These are phyloP conservation scores for Rhabdophis nuchalis DNA, from an alignment of 2,797 vertebrate genomes.

Conservation along the genomic window DNA sequence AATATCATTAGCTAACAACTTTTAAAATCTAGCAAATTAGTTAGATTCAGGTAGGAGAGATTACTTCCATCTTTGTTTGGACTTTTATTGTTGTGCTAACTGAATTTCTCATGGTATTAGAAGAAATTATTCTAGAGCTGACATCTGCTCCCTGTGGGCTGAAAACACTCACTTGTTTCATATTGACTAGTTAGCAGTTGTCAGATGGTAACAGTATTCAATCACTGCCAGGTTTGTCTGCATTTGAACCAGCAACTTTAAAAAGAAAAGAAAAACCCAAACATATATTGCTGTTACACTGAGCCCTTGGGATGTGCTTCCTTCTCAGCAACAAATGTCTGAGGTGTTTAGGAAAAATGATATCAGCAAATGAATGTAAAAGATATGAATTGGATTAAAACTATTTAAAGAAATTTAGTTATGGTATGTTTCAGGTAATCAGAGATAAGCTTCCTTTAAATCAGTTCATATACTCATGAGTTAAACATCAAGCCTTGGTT, in stretches of 20 bases:
- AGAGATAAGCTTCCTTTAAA: background rate
- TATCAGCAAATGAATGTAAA: background rate
- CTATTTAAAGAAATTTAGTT: background rate
- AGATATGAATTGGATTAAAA: background rate
- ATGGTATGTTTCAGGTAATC: background rate
- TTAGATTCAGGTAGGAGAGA: background rate
- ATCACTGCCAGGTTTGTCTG: background rate
- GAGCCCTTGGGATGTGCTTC: background rate
- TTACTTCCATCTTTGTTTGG: background rate
- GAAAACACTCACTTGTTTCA: constrained; percentile 6
- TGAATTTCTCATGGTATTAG: constrained; percentile 33
- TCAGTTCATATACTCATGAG: background rate
- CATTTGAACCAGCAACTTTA: constrained; percentile 34
- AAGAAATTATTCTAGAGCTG: background rate
- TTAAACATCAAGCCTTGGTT: background rate
- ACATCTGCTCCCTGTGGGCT: constrained; percentile 45
- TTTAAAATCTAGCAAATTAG: background rate
- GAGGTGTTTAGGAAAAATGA: constrained; percentile 1
- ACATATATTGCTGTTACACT: background rate
- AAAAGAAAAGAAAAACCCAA: background rate
- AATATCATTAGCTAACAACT: background rate
- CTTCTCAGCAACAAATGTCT: constrained; percentile 24
- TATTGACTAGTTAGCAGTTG: constrained; percentile 46
- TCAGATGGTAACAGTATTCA: constrained; percentile 28
- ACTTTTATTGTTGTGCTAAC: constrained; percentile 19